These are phyloP conservation scores for Kryptolebias ocellatus DNA, from an alignment of 2,797 vertebrate species.

Conservation along the genomic window DNA sequence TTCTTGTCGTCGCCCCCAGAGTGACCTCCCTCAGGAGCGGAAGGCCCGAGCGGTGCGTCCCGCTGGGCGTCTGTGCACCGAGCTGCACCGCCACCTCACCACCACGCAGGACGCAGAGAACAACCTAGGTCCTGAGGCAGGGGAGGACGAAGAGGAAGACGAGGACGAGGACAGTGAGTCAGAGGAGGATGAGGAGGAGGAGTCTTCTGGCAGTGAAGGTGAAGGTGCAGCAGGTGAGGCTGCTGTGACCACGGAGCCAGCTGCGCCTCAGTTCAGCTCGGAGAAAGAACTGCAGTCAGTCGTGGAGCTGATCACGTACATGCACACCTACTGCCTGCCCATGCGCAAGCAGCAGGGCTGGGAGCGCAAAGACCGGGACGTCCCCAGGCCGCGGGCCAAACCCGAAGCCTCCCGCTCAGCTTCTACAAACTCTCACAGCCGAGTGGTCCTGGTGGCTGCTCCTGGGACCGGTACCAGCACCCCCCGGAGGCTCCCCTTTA, in stretches of 20 bases:
- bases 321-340: slow-evolving; percentile 98
- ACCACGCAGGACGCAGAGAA: slow-evolving; percentile 74
- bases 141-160: slow-evolving; percentile 85
- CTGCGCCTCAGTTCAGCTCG: slow-evolving; percentile 78
- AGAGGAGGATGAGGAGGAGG: slow-evolving; percentile 80
- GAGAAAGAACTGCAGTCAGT: slow-evolving; percentile 88
- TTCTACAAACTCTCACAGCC: slow-evolving; percentile 64
- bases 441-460: slow-evolving; percentile 59
- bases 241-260: slow-evolving; percentile 16
- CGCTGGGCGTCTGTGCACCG: slow-evolving; percentile 88
- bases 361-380: slow-evolving; percentile 79
- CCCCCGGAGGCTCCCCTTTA: slow-evolving; percentile 70
- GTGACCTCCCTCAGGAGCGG: slow-evolving; percentile 81
- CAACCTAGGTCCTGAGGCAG: slow-evolving; percentile 62
- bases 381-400: slow-evolving; percentile 57
- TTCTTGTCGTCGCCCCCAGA: slow-evolving; percentile 67
- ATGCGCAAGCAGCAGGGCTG: slow-evolving; percentile 85
- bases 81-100: slow-evolving; percentile 95
- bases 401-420: slow-evolving; percentile 45
- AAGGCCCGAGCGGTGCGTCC: slow-evolving; percentile 79
- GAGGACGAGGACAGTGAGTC: slow-evolving; percentile 83
- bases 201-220: slow-evolving; percentile 78
- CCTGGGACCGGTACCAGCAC: slow-evolving; percentile 19
- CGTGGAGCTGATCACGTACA: slow-evolving; percentile 96
- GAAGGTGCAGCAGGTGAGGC: slow-evolving; percentile 49